Evolutionary conservation across 2,888 invertebrate genomes (phyloP), one percentile per base, ranked within the genome.

Genomic region (Theodoxus fluviatilis): DNA sequence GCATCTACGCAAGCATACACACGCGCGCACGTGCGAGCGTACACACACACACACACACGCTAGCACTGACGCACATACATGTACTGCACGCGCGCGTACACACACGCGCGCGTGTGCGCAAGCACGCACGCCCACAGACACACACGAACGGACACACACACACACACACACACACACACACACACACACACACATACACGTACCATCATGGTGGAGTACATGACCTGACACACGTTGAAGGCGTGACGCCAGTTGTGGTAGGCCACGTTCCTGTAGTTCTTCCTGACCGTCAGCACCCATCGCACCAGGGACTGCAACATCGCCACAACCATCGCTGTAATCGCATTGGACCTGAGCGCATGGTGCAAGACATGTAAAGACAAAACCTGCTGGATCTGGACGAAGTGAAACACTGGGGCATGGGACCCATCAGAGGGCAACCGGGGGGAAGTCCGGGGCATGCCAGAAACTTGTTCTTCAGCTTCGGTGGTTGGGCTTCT

Each of bases 191-290:
- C 22, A 15, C 2, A 15, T 7, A 2, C 47, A 68, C 72, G 71
- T 77, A 89, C 89, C 86, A 86, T 87, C 43, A 89, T 78, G 52
- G 89, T 85, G 7, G 88, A 87, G 78, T 89, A 89, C 89, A 90
- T 90, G 71, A 89, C 86, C 81, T 90, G 90, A 52, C 89, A 88
- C 18, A 90, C 89, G 78, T 89, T 89, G 79, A 89, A 89, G 47
- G 89, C 89, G 78, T 90, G 89, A 83, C 96, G 91, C 75, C 96
- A 96, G 87, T 96, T 96, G 88, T 96, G 96, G 86, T 96, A 96
- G 40, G 94, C 95, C 70, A 96, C 94, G 86, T 95, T 94, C 78
- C 96, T 91, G 89, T 96, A 96, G 86, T 96, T 96, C 87, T 96
- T 96, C 89, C 95, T 94, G 0, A 96, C 95, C 78, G 95, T 95